These are phyloP conservation scores for Eptesicus fuscus DNA, from an alignment of 2,113 vertebrate species.

Conservation along the genomic window DNA sequence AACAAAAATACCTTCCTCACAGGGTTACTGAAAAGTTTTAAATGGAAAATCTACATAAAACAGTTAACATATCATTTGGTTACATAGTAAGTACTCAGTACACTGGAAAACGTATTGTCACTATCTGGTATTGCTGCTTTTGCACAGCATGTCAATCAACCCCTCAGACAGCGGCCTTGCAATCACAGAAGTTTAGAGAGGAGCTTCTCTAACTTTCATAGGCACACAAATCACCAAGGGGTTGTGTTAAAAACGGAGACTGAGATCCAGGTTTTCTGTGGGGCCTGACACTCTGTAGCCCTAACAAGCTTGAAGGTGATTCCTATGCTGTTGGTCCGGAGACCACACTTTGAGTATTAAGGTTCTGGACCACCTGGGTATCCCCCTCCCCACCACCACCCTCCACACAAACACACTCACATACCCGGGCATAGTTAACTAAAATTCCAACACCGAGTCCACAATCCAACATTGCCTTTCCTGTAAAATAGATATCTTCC, in stretches of 20 bases:
- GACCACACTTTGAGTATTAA: background rate
- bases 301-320: background rate
- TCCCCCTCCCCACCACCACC: background rate
- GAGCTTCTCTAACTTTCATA: background rate
- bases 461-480: background rate
- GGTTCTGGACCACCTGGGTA: background rate
- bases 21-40: background rate
- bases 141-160: background rate
- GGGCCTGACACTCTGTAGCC: background rate
- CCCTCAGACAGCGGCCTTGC: background rate
- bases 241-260: background rate
- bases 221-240: background rate
- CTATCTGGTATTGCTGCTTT: background rate
- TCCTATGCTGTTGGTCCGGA: background rate
- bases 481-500: background rate
- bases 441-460: background rate
- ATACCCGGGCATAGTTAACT: background rate
- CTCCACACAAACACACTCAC: background rate
- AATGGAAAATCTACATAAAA: background rate
- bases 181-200: background rate
- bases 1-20: background rate
- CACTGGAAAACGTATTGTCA: background rate
- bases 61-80: too few relatives aligned
- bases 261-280: background rate
- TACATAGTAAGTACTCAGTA: background rate